Conservation (phyloP, 2,113 vertebrate genomes). For the Myotis davidii region DNA sequence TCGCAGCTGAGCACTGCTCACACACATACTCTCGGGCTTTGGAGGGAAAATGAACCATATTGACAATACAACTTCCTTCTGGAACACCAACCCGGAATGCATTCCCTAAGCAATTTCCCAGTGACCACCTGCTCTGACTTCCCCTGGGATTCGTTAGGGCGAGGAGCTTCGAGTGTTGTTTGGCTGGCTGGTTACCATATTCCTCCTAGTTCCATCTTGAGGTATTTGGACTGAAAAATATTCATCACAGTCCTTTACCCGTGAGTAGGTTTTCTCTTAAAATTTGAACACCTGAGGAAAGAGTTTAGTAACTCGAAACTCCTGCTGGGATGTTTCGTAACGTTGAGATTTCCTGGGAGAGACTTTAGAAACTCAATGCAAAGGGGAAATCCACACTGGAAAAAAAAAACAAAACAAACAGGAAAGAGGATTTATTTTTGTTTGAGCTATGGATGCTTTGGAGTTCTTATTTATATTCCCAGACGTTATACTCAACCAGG, state of each 20-base stretch:
- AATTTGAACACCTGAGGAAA: neutral
- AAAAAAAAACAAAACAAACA: neutral
- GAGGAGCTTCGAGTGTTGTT: neutral
- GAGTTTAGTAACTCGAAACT: neutral
- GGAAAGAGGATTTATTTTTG: neutral
- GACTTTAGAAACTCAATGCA: neutral
- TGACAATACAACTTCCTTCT: neutral
- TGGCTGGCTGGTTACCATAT: neutral
- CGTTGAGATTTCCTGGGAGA: neutral
- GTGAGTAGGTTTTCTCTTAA: neutral
- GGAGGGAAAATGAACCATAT: neutral
- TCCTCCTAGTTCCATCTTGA: neutral
- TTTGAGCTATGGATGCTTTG: neutral
- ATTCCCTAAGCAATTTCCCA: constrained; percentile 17
- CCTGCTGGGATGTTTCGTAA: neutral
- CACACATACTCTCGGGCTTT: neutral
- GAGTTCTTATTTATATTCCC: neutral
- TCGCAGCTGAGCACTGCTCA: too few relatives aligned
- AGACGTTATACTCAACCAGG: neutral
- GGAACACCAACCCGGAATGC: neutral
- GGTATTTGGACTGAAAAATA: neutral
- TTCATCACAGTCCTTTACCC: neutral
- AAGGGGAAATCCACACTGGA: neutral
- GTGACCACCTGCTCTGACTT: constrained; percentile 32
- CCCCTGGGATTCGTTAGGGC: constrained; percentile 37